These are phyloP conservation scores for Phortica magna DNA, from an alignment of 2,888 invertebrate genomes.

Conservation along the genomic window DNA sequence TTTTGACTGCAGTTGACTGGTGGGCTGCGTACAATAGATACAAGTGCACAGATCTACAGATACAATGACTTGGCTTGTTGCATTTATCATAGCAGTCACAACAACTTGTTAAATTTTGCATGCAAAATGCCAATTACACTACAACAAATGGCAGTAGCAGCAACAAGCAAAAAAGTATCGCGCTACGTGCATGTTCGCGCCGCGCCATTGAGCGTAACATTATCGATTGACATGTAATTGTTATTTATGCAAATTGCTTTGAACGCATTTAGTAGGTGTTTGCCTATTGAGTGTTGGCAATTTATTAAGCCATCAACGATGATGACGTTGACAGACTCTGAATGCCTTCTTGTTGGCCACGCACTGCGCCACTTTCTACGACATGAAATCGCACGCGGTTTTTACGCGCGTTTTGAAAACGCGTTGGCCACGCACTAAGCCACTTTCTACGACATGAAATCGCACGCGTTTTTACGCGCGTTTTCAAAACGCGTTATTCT, in stretches of 20 bases:
- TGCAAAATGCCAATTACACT: constrained; percentile 41
- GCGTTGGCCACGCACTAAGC: constrained; percentile 19
- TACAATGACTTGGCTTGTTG: constrained; percentile 5
- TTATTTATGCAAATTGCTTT: constrained; percentile 69
- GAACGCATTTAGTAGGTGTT: constrained; percentile 53
- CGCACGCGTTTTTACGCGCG: constrained; percentile 16
- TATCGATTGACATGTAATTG: constrained; percentile 70
- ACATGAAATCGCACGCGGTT: constrained; percentile 12
- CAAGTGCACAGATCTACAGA: constrained; percentile 28
- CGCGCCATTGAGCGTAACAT: constrained; percentile 47
- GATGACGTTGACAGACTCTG: not conserved
- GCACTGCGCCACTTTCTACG: constrained; percentile 2
- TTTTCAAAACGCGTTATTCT: not conserved
- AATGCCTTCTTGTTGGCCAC: constrained; percentile 37
- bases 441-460: not conserved
- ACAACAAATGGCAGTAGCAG: not conserved
- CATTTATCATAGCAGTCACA: constrained; percentile 62
- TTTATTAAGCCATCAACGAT: constrained; percentile 38
- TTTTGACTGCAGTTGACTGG: constrained; percentile 42
- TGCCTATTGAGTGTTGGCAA: constrained; percentile 12
- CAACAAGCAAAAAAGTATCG: not conserved
- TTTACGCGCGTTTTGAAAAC: not conserved
- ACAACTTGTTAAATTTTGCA: constrained; percentile 40
- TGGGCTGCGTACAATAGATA: constrained; percentile 24
- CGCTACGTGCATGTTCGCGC: constrained; percentile 40